Evolutionary conservation across 2,113 vertebrate species (phyloP).

Genomic region (Upupa epops): DNA sequence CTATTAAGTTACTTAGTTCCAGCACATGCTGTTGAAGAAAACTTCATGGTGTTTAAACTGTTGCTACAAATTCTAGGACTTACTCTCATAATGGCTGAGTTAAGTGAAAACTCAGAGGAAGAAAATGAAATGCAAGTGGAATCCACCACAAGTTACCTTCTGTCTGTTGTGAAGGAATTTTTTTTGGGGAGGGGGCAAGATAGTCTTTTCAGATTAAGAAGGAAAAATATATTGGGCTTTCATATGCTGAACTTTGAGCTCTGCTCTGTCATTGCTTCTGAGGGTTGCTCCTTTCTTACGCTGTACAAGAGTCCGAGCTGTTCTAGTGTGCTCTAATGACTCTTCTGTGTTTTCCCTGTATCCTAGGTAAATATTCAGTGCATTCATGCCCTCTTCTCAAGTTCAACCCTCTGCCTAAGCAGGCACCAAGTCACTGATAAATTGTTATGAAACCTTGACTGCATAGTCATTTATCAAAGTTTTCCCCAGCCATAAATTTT

Average conservation of each 20-base stretch:
- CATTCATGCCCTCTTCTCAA: constrained; percentile 33
- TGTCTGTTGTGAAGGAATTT: background rate
- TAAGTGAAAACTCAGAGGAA: background rate
- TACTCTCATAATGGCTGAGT: background rate
- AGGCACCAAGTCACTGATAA: constrained; percentile 28
- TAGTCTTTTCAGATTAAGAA: background rate
- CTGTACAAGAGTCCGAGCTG: background rate
- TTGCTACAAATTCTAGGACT: background rate
- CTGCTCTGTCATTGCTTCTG: background rate
- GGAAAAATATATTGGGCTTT: background rate
- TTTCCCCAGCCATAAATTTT: background rate
- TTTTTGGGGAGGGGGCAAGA: background rate
- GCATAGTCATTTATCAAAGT: background rate
- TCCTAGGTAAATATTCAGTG: constrained; percentile 59
- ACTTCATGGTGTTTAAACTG: background rate
- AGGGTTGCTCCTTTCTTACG: background rate
- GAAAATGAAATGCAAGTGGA: background rate
- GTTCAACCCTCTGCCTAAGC: constrained; percentile 21
- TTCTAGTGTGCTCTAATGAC: background rate
- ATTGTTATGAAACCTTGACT: constrained; percentile 38
- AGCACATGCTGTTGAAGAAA: background rate
- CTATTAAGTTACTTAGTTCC: constrained; percentile 53
- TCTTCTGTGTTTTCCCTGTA: constrained; percentile 48
- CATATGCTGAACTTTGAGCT: background rate
- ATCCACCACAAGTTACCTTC: background rate